Evolutionary conservation across 30 jellyfish, hydroid and myxozoan genomes (phyloP).

Genomic region (Morbakka virulenta): DNA sequence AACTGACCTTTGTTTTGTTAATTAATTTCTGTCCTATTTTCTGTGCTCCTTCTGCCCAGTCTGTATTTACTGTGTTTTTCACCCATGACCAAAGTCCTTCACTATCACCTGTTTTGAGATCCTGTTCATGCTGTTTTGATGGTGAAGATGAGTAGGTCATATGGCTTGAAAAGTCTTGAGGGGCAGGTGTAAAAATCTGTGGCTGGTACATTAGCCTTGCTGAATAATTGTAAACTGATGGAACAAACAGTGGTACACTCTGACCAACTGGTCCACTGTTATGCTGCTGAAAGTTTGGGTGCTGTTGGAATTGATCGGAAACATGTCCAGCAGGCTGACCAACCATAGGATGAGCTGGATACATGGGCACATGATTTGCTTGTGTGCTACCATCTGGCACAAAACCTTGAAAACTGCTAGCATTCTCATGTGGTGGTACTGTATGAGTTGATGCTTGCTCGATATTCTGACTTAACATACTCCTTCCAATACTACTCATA

Average conservation of each 20-base stretch:
- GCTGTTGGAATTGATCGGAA: no score
- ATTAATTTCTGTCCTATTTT: conserved; percentile 57
- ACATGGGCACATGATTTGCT: no score
- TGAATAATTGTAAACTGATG: neutral
- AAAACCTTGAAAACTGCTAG: no score
- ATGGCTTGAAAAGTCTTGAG: neutral
- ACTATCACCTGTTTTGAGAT: neutral
- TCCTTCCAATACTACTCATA: no score
- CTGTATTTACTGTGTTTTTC: conserved; percentile 20
- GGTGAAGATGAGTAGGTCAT: neutral
- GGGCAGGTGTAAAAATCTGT: neutral
- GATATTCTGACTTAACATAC: no score
- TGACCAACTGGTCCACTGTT: no score
- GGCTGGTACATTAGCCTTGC: neutral
- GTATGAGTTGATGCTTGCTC: no score
- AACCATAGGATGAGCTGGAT: no score
- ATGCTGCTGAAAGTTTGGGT: no score
- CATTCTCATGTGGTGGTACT: no score
- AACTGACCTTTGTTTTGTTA: conserved; percentile 71
- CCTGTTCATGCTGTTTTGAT: neutral
- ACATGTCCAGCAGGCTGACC: no score
- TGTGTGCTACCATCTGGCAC: no score
- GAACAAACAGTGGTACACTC: neutral
- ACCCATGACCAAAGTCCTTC: conserved; percentile 67
- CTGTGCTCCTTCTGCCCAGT: conserved; percentile 73